These are phyloP conservation scores for Wiebesia pumilae DNA, from an alignment of 1,140 invertebrate species.

Conservation along the genomic window DNA sequence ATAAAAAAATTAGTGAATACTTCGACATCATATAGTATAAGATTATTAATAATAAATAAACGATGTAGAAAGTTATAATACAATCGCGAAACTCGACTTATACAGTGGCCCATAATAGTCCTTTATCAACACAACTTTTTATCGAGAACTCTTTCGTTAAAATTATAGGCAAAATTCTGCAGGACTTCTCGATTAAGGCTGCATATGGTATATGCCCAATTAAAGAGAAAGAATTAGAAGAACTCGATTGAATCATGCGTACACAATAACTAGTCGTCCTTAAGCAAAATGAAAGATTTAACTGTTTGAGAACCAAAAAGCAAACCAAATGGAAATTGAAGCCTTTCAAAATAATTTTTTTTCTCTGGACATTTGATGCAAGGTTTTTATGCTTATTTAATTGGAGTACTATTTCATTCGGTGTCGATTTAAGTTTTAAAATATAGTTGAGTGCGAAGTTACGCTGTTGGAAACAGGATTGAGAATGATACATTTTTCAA, in stretches of 20 bases:
- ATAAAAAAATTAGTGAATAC: no score
- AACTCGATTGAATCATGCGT: slow-evolving; percentile 28
- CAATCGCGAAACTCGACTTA: no score
- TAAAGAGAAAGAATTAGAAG: slow-evolving; percentile 13
- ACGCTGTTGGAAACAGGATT: not conserved
- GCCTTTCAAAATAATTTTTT: slow-evolving; percentile 33
- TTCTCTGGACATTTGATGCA: slow-evolving; percentile 40
- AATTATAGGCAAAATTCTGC: slow-evolving; percentile 5
- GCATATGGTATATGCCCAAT: not conserved
- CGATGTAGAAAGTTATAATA: no score
- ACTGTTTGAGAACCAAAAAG: slow-evolving; percentile 30
- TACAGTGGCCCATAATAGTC: no score
- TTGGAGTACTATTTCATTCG: slow-evolving; percentile 3
- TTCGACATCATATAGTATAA: no score
- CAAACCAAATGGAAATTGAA: slow-evolving; percentile 41
- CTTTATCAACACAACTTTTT: not conserved
- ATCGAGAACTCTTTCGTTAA: not conserved
- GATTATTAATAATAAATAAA: no score
- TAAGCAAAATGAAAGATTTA: slow-evolving; percentile 34
- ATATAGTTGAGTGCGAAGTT: not conserved
- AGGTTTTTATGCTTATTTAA: slow-evolving; percentile 44
- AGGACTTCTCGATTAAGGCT: slow-evolving; percentile 5
- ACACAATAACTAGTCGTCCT: slow-evolving; percentile 9
- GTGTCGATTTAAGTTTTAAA: not conserved
- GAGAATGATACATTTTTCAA: slow-evolving; percentile 40